Evolutionary conservation across 2,888 invertebrate species (phyloP), one percentile per base, ranked within the genome.

Genomic region (Ecdyonurus torrentis): DNA sequence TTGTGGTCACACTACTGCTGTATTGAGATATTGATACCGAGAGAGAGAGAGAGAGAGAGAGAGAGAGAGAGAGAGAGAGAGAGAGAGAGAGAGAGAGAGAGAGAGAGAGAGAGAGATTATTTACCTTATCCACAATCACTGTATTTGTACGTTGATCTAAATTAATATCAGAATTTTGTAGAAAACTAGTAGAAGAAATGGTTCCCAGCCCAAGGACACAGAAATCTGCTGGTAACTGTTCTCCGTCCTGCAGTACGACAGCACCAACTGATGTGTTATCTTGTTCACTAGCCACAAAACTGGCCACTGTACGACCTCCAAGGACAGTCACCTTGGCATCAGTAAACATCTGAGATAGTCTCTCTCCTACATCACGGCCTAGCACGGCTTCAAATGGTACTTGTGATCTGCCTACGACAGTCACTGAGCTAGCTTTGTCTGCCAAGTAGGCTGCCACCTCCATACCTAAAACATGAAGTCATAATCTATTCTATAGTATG

Each of bases 391-490:
- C 82, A 65, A 95, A 85, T 0, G 93, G 93, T 0, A 83, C 81
- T 19, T 77, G 76, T 63, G 85, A 85, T 59, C 86, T 81, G 2
- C 88, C 88, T 55, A 97, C 79, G 0, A 96, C 83, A 0, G 89
- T 89, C 63, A 94, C 84, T 37, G 86, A 86, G 66, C 85, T 85
- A 1, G 87, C 88, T 74, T 91, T 91, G 18, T 80, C 79, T 1
- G 79, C 79, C 69, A 89, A 83, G 64, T 83, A 85, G 1, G 91
- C 83, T 0, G 97, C 96, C 1, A 86, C 82, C 78, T 98, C 97
- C 80, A 97, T 83, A 1, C 91, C 80, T 80, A 66, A 10, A 37
- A 15, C 37, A 37, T 5, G n/a, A n/a, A n/a, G n/a, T n/a, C n/a
- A n/a, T n/a, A n/a, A n/a, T n/a, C n/a, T n/a, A n/a, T n/a, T n/a